Evolutionary conservation across 2,797 vertebrate species (phyloP), one percentile per base, ranked within the genome.

Genomic region (Pseudomugil gertrudae): DNA sequence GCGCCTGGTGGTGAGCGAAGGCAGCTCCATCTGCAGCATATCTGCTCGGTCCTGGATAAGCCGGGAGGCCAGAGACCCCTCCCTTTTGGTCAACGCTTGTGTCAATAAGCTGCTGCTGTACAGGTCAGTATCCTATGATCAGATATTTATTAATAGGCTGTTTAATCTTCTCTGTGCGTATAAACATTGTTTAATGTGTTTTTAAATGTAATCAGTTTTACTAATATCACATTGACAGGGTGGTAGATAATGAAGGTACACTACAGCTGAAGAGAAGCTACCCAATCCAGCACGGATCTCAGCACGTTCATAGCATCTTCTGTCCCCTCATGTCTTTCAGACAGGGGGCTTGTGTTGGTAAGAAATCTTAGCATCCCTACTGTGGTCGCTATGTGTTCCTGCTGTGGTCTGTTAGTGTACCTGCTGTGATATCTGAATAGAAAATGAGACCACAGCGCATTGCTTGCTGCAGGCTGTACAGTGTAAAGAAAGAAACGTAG

Each of bases 311-410:
- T 47, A 98, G 96, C 88, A 98, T 97, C 90, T 98, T 98, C 93
- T 98, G 96, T 69, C 97, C 97, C 8, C 96, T 98, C 58, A 98
- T 98, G 97, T 98, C 97, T 72, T 98, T 98, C 91, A 93, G 97
- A 57, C 97, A 98, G 86, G 96, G 96, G 1, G 97, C 97, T 74
- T 98, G 97, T 69, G 95, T 98, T 29, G 97, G 97, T 98, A 92
- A 89, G 96, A 63, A 32, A 29, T 48, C 50, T 30, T 13, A 24
- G 30, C 17, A 14, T 48, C 57, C 32, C 53, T 35, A 9, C 43
- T 40, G 52, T 40, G 59, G 52, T 70, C 30, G 47, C 52, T 66
- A 36, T 53, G 50, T 32, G 29, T 51, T 63, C 50, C 63, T 57
- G 67, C 68, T 74, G 47, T 43, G 36, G 55, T 53, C 63, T 59